These are phyloP conservation scores for Ranitomeya imitator DNA, from an alignment of 2,113 vertebrate genomes.

Conservation along the genomic window DNA sequence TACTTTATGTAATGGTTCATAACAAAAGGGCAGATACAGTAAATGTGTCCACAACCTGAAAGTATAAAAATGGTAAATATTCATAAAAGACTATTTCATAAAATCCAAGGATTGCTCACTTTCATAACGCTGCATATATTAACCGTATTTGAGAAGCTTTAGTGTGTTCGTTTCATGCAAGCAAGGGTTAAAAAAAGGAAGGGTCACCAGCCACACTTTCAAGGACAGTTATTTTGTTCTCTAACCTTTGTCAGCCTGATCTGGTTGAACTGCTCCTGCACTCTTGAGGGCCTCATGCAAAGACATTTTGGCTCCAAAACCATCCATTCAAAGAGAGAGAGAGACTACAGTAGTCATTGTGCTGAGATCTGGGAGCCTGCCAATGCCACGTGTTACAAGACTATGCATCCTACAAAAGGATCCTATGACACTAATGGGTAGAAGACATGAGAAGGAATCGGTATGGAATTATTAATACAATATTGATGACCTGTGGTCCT, in stretches of 20 bases:
- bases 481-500: background rate
- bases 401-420: background rate
- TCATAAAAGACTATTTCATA: background rate
- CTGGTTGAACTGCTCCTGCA: constrained; percentile 46
- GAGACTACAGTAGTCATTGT: constrained; percentile 41
- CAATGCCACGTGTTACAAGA: constrained; percentile 51
- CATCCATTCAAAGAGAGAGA: constrained; percentile 39
- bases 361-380: constrained; percentile 40
- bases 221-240: constrained; percentile 48
- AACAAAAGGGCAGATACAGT: too few relatives aligned
- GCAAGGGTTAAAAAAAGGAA: constrained; percentile 29
- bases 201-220: constrained; percentile 42
- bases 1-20: too few relatives aligned
- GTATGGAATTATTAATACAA: background rate
- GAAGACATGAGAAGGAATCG: background rate
- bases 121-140: background rate
- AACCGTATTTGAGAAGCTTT: background rate
- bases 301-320: constrained; percentile 43
- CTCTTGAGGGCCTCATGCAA: constrained; percentile 33
- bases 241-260: constrained; percentile 30
- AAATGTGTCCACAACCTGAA: too few relatives aligned
- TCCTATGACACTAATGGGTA: background rate
- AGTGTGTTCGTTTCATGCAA: background rate
- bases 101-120: background rate
- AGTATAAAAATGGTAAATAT: too few relatives aligned